These are phyloP conservation scores for Malaclemys terrapin DNA, from an alignment of 2,113 vertebrate genomes.

Conservation along the genomic window DNA sequence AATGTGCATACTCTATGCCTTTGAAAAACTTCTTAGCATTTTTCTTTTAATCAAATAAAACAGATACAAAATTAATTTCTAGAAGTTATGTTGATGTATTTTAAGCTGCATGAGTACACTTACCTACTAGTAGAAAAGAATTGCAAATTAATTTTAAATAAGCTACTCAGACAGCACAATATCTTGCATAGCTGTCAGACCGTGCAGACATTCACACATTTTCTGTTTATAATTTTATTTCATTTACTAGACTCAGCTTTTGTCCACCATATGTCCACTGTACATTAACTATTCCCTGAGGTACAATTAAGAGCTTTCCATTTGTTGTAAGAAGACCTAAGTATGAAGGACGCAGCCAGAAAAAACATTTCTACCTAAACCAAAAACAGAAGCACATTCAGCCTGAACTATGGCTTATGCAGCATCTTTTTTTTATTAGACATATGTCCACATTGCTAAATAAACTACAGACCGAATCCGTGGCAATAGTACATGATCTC, in stretches of 20 bases:
- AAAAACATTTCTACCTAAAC: constrained; percentile 96
- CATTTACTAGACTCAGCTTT: constrained; percentile 90
- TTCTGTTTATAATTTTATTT: constrained; percentile 88
- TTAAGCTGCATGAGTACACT: not conserved
- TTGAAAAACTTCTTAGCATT: not conserved
- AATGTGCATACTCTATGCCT: not conserved
- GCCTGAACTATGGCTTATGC: constrained; percentile 84
- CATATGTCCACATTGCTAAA: constrained; percentile 83
- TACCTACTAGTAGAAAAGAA: constrained; percentile 59
- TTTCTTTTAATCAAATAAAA: constrained; percentile 37
- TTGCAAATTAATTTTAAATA: constrained; percentile 51
- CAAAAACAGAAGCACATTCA: constrained; percentile 96
- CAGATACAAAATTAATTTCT: not conserved
- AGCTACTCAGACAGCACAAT: constrained; percentile 41
- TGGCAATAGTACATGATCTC: constrained; percentile 66
- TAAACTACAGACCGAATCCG: constrained; percentile 87
- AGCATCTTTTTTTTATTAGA: constrained; percentile 92
- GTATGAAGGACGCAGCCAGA: constrained; percentile 91
- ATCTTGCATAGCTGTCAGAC: constrained; percentile 73
- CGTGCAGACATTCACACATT: constrained; percentile 87
- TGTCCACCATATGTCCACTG: constrained; percentile 94
- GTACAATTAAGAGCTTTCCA: constrained; percentile 94
- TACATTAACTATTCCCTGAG: constrained; percentile 91
- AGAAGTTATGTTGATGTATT: not conserved
- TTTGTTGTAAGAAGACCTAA: constrained; percentile 98